These are phyloP conservation scores for Pitangus sulphuratus DNA, from an alignment of 2,797 vertebrate species.

Conservation along the genomic window DNA sequence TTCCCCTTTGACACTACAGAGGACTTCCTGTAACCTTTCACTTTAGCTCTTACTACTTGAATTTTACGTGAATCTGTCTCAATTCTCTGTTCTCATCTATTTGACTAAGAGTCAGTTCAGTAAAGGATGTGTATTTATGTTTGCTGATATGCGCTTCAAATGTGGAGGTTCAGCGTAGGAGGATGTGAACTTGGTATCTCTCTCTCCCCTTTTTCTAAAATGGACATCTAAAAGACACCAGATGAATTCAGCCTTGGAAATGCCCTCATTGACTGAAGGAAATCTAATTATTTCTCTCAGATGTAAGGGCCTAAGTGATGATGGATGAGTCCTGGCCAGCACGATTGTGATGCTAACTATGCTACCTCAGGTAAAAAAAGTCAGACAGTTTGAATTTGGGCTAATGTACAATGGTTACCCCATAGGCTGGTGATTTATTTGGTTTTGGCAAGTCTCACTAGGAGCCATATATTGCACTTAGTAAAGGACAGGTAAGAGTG, in stretches of 20 bases:
- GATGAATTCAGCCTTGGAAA: background rate
- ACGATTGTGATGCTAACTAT: background rate
- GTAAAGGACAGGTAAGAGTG: background rate
- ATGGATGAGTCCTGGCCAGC: background rate
- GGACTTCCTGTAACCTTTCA: background rate
- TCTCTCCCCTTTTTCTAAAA: background rate
- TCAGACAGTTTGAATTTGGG: background rate
- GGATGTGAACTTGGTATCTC: background rate
- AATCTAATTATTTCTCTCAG: background rate
- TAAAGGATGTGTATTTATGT: background rate
- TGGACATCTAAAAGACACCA: background rate
- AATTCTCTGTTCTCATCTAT: background rate
- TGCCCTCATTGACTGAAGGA: background rate
- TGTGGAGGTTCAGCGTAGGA: background rate
- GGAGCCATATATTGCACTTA: background rate
- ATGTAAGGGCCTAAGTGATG: background rate
- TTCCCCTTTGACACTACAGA: background rate
- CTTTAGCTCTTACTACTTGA: background rate
- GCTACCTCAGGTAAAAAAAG: background rate
- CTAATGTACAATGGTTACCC: background rate
- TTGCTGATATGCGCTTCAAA: background rate
- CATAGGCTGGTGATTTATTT: background rate
- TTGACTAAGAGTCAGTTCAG: background rate
- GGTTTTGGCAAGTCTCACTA: background rate
- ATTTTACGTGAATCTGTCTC: background rate